Percentiles rank a stretch among this genome's conserved stretches.
phyloP scores from a whole-genome alignment of 2,797 vertebrate species.

The Chelon auratus region DNA sequence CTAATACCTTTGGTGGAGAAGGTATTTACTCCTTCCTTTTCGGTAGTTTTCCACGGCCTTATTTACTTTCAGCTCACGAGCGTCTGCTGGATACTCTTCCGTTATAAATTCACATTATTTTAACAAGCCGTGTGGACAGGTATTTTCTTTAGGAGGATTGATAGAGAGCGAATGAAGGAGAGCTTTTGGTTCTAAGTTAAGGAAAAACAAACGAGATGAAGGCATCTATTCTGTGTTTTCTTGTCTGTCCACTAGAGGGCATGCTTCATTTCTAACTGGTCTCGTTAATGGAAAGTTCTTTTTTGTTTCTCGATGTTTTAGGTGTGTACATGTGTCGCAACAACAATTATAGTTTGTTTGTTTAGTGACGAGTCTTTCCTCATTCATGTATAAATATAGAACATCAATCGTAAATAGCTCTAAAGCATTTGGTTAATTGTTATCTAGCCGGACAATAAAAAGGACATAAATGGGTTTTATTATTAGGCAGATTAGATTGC shows the following conservation, averaged over 20 bases:
- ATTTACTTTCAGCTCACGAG: not conserved
- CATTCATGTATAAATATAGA: not conserved
- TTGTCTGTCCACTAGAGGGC: constrained; percentile 65
- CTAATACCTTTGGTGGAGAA: constrained; percentile 98
- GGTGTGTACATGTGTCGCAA: not conserved
- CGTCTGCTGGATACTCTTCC: not conserved
- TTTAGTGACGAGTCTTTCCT: not conserved
- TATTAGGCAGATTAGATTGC: not conserved
- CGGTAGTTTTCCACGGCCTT: not conserved
- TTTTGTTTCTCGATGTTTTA: not conserved
- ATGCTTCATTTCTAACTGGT: not conserved
- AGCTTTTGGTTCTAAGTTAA: not conserved
- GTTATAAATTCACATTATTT: constrained; percentile 3
- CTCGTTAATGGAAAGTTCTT: not conserved
- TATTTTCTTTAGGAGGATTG: not conserved
- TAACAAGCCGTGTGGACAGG: not conserved
- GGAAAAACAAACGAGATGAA: not conserved
- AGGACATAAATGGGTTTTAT: too few relatives aligned
- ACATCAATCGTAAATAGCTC: not conserved
- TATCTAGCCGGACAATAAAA: not conserved
- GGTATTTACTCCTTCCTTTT: constrained; percentile 72
- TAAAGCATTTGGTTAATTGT: not conserved
- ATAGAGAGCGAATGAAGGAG: constrained; percentile 5
- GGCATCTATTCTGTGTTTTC: not conserved
- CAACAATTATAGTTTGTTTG: not conserved